phyloP scores from a whole-genome alignment of 1,140 invertebrate species.

The Diploscapter pachys region DNA sequence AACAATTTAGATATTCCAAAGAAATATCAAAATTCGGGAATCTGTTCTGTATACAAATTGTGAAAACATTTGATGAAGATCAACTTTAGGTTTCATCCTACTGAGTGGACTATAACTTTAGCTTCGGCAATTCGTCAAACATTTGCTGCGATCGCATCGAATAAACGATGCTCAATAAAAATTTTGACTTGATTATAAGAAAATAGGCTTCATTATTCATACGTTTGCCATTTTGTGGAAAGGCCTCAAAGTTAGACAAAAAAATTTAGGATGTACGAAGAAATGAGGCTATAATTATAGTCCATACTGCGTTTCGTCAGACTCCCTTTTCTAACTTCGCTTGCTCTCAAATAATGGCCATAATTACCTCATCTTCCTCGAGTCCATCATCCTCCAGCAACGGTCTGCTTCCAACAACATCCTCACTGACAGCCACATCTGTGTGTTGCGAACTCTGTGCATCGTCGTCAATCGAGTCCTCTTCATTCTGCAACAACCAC shows the following conservation, averaged over 20 bases:
- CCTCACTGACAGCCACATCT: conserved; percentile 20
- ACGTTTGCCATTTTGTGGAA: no score
- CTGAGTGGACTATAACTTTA: no score
- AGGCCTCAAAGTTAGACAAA: neutral
- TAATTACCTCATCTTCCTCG: conserved; percentile 24
- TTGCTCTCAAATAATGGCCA: neutral
- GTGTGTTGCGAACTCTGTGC: conserved; percentile 18
- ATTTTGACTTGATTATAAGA: no score
- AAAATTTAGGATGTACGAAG: conserved; percentile 9
- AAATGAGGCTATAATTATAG: conserved; percentile 14
- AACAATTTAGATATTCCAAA: no score
- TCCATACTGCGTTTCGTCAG: neutral
- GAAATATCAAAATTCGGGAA: no score
- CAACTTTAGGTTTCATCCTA: no score
- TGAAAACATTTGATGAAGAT: no score
- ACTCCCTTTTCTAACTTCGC: neutral
- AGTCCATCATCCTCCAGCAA: conserved; percentile 32
- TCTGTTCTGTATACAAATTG: no score
- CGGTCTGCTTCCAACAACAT: conserved; percentile 23
- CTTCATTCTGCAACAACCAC: conserved; percentile 16
- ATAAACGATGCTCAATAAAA: no score
- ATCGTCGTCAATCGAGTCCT: conserved; percentile 24
- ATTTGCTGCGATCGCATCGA: no score
- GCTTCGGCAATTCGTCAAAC: no score
- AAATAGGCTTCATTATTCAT: no score